Evolutionary conservation across 2,888 invertebrate genomes (phyloP).

Genomic region (Hypsopygia costalis): DNA sequence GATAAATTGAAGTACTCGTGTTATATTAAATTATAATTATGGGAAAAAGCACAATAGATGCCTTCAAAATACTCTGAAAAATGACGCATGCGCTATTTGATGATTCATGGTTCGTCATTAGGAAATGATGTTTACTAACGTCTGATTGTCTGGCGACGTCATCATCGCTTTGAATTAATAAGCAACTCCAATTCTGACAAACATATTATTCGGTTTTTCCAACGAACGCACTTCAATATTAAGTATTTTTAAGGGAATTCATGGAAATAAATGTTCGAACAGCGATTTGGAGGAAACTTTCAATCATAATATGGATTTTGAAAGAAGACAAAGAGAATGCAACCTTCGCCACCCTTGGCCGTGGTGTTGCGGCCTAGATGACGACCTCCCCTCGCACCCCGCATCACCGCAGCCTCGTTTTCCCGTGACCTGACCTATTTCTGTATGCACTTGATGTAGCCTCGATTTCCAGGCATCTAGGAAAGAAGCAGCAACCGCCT

Average conservation of each 20-base stretch:
- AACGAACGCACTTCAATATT: too few relatives aligned
- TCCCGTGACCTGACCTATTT: constrained; percentile 65
- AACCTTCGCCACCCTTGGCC: constrained; percentile 79
- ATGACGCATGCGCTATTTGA: not conserved
- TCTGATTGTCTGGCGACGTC: too few relatives aligned
- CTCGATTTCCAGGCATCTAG: constrained; percentile 36
- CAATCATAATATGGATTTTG: constrained; percentile 7
- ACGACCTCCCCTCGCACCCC: constrained; percentile 27
- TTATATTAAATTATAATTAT: too few relatives aligned
- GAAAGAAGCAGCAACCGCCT: constrained; percentile 30
- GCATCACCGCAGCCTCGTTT: constrained; percentile 32
- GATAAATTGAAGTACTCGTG: too few relatives aligned
- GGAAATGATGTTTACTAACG: not conserved
- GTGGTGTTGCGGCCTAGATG: constrained; percentile 72
- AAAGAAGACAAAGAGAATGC: constrained; percentile 49
- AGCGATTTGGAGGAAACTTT: too few relatives aligned
- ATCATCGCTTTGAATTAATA: not conserved
- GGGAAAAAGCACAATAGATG: not conserved
- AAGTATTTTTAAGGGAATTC: too few relatives aligned
- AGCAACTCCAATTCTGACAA: too few relatives aligned
- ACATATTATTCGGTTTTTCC: too few relatives aligned
- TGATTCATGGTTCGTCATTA: not conserved
- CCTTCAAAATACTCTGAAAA: not conserved
- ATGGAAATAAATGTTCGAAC: too few relatives aligned
- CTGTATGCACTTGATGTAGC: constrained; percentile 63